Evolutionary conservation across 1,140 invertebrate species (phyloP).

Genomic region (Caenorhabditis briggsae): DNA sequence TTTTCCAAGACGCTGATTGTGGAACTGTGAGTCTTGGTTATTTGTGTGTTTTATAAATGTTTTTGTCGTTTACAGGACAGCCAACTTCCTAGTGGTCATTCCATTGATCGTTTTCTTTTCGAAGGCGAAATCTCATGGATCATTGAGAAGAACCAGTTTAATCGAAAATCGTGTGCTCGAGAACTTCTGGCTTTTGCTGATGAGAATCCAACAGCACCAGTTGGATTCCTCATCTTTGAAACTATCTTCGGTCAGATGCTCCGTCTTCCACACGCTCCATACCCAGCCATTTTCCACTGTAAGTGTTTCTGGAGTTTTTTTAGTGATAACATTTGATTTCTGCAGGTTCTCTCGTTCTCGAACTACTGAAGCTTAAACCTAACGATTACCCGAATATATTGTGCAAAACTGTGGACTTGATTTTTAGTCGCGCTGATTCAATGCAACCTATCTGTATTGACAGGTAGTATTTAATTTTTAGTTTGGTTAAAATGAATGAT

Average conservation of each 20-base stretch:
- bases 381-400: constrained; percentile 95
- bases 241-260: constrained; percentile 84
- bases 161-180: constrained; percentile 34
- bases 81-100: constrained; percentile 90
- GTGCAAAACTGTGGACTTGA: constrained; percentile 95
- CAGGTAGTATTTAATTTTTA: constrained; percentile 80
- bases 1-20: constrained; percentile 99
- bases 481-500: neutral
- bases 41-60: neutral
- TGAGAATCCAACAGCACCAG: constrained; percentile 82
- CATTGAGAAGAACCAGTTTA: constrained; percentile 83
- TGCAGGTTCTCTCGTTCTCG: constrained; percentile 87
- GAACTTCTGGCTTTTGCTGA: constrained; percentile 31
- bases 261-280: constrained; percentile 88
- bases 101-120: constrained; percentile 96
- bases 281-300: constrained; percentile 93
- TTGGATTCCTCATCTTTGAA: constrained; percentile 98
- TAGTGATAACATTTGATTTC: neutral
- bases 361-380: constrained; percentile 95
- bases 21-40: constrained; percentile 82
- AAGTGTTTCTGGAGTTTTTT: neutral
- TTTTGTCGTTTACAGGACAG: constrained; percentile 78
- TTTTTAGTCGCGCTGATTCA: constrained; percentile 93
- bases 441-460: constrained; percentile 98
- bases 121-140: constrained; percentile 96